A percentile compares a stretch with the other conserved stretches of the same genome.
Evolutionary conservation across 2,113 vertebrate genomes (phyloP).

Genomic region (Malurus alboscapulatus): DNA sequence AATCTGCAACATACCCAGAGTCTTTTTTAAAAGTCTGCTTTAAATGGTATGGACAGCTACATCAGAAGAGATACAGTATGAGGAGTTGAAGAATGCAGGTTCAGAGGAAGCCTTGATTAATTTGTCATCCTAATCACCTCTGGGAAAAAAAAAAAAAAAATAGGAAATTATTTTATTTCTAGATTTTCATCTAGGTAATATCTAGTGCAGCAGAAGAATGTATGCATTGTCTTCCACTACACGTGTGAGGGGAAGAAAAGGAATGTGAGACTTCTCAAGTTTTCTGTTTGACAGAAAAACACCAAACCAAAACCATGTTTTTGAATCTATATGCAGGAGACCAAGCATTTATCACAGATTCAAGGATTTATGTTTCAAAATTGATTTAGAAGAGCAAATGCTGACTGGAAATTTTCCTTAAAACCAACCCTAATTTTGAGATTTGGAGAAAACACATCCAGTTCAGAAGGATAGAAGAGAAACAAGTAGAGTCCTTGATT

Average conservation of each 20-base stretch:
- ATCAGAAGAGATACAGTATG: neutral
- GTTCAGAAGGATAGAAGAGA: neutral
- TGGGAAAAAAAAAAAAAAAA: neutral
- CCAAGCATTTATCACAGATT: neutral
- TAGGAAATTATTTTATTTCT: conserved; percentile 21
- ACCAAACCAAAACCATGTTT: neutral
- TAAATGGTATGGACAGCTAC: neutral
- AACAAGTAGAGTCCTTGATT: neutral
- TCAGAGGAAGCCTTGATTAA: conserved; percentile 40
- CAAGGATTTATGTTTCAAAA: neutral
- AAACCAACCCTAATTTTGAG: neutral
- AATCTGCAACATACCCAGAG: neutral
- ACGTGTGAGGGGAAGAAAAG: neutral
- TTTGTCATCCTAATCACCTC: neutral
- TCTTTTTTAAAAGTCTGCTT: neutral
- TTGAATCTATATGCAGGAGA: neutral
- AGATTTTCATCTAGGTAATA: conserved; percentile 35
- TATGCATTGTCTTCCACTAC: conserved; percentile 18
- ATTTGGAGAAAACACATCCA: neutral
- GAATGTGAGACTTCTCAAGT: neutral
- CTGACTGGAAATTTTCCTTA: neutral
- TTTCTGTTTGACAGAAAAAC: neutral
- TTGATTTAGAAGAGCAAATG: neutral
- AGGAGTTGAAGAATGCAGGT: conserved; percentile 3
- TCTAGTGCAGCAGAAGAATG: neutral